Evolutionary conservation across 2,797 vertebrate species (phyloP), one percentile per base, ranked within the genome.

Genomic region (Leptoclinus maculatus): DNA sequence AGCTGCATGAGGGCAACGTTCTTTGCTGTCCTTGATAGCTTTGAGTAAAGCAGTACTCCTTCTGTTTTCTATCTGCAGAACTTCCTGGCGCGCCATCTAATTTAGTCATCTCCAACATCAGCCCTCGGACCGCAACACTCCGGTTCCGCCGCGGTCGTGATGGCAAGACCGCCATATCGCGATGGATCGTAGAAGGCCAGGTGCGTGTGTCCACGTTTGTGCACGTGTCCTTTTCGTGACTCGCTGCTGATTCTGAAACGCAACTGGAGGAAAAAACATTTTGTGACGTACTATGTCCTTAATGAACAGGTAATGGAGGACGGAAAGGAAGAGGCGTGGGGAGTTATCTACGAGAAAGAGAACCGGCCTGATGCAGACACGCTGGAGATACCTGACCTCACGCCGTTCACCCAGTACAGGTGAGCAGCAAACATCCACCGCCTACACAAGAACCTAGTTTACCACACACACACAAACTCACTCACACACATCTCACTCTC

Each of bases 41-140:
- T 25, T 49, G 34, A 66, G 17, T 78, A 41, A 87, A 73, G 67
- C 7, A 10, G 3, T 47, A 2, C 68, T 69, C 16, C 69, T 53
- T 83, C 4, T 80, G 4, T 82, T 59, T 72, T 80, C 9, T 70
- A 0, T 79, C 65, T 79, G 39, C 83, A 99, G 98, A 99, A 76
- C 97, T 98, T 84, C 98, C 98, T 13, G 97, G 97, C 3, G 95
- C 96, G 34, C 98, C 98, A 0, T 96, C 97, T 74, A 97, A 98
- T 86, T 92, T 99, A 70, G 96, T 98, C 83, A 98, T 99, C 83
- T 97, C 97, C 86, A 99, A 99, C 94, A 99, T 99, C 87, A 98
- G 98, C 88, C 97, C 97, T 54, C 96, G 97, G 41, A 96, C 97
- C 0, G 97, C 96, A 72, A 97, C 96, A 0, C 94, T 99, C 2